Percentiles rank a stretch among this genome's conserved stretches.
These are phyloP conservation scores for Rhinichthys klamathensis DNA, from an alignment of 2,113 vertebrate genomes.

Conservation along the genomic window DNA sequence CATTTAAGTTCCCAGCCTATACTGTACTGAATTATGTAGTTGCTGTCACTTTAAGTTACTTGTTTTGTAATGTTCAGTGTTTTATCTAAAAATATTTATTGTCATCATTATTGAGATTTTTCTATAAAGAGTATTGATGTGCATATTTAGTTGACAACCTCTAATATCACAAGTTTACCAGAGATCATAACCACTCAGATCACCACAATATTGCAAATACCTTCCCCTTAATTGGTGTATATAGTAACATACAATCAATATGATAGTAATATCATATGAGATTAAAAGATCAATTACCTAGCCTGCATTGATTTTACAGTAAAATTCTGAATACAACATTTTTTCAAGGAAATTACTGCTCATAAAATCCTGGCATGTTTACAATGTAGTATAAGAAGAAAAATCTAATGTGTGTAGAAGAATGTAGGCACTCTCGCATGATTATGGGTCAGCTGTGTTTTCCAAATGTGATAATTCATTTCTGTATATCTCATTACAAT, in stretches of 20 bases:
- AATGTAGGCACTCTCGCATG: neutral
- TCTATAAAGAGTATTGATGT: neutral
- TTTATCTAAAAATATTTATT: neutral
- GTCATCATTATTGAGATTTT: neutral
- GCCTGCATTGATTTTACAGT: neutral
- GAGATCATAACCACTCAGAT: neutral
- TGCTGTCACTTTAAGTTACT: neutral
- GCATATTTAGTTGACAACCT: neutral
- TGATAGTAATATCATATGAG: too few species aligned
- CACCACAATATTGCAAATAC: neutral
- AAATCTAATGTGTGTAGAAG: neutral
- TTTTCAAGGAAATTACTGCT: neutral
- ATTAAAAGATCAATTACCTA: too few species aligned
- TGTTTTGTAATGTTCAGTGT: neutral
- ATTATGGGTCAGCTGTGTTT: neutral
- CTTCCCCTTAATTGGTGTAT: neutral
- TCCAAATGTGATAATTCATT: constrained; percentile 6
- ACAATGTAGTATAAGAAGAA: neutral
- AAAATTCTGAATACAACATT: neutral
- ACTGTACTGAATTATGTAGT: neutral
- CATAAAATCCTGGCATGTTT: neutral
- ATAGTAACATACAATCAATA: too few species aligned
- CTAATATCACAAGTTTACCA: neutral
- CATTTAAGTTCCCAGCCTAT: neutral
- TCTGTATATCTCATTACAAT: neutral